Evolutionary conservation across 2,113 vertebrate genomes (phyloP), one percentile per base, ranked within the genome.

Genomic region (Bagarius yarrelli): DNA sequence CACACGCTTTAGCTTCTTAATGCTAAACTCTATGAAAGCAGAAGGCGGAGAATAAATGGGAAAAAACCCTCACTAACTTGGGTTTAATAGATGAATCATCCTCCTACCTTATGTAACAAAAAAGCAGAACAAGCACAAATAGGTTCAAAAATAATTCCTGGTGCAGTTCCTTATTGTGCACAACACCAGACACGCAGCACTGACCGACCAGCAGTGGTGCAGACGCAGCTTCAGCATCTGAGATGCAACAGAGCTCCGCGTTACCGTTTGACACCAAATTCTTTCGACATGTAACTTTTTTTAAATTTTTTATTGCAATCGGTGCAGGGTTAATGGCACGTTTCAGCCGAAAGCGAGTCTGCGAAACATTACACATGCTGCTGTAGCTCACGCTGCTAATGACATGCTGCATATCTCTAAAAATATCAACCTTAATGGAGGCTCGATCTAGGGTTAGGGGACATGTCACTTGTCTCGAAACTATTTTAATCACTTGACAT

Each of bases 81-180:
- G 14, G 74, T 66, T 67, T 76, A 82, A 82, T 82, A 53, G 63
- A 82, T 77, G 81, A 82, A 82, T 82, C 81, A 82, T 76, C 81
- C 73, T 67, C 74, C 81, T 76, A 69, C 81, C 40, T 77, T 82
- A 60, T 23, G 60, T 76, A 76, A 81, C 72, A 81, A 61, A 15
- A n/a, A 82, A 72, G 72, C 80, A 76, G 64, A 75, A 75, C 32
- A 30, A 81, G 81, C 63, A 47, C 71, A 70, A 82, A 69, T 60
- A 60, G 73, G 61, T 66, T 74, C 14, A 61, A 81, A 69, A 81
- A 74, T 80, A 4, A 73, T 76, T 81, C 80, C 50, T 76, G 73
- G 64, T 40, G 55, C 40, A 12, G 53, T 76, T 70, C 80, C 81
- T 76, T 50, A 57, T 52, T 64, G 34, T 56, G 72, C 72, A 69